Base-by-base conservation (phyloP, 2,113 vertebrate genomes). In the Alces alces region DNA sequence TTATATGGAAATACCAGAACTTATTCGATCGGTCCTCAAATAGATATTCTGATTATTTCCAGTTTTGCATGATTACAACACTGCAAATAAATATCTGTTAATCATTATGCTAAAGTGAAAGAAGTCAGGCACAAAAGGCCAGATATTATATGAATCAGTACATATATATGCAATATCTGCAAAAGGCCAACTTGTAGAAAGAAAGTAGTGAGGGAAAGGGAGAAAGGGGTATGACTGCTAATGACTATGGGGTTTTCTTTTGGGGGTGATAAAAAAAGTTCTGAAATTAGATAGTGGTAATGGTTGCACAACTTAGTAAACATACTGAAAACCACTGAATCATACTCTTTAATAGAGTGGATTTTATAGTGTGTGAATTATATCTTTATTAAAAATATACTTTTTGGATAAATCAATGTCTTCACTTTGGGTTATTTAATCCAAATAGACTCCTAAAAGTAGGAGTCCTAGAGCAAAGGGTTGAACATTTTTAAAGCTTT, bases 401-500 rank as follows among this genome's bases (percentile, higher is more conserved):
- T 50, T 80, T 92, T 91, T 66, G 15, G 6, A 78, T 88, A 93
- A 91, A 57, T 91, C 64, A 92, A 5, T 80, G 21, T 91, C 52
- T 91, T 90, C 61, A 43, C 87, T 93, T 93, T 57, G 27, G 27
- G 23, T 88, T 78, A 64, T 84, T 94, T 54, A 86, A 88, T 92
- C 28, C 89, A 94, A 89, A 84, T 7, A 47, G 33, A 61, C 28
- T 95, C 57, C 78, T 80, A 36, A 82, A 78, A 61, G 57, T 54
- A 89, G 28, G 27, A 82, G 80, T 70, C 73, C 21, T 91, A 87
- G 73, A 50, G 3, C 7, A 57, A 54, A 89, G 78, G 10, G 16
- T 47, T 91, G n/a, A 91, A 39, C 28, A 86, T 79, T 73, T 96
- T 95, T 89, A 95, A 96, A 60, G 9, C 21, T 45, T n/a, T 85